Evolutionary conservation across 92 coral and sea anemone species (phyloP).

Genomic region (Phenganax marumi): DNA sequence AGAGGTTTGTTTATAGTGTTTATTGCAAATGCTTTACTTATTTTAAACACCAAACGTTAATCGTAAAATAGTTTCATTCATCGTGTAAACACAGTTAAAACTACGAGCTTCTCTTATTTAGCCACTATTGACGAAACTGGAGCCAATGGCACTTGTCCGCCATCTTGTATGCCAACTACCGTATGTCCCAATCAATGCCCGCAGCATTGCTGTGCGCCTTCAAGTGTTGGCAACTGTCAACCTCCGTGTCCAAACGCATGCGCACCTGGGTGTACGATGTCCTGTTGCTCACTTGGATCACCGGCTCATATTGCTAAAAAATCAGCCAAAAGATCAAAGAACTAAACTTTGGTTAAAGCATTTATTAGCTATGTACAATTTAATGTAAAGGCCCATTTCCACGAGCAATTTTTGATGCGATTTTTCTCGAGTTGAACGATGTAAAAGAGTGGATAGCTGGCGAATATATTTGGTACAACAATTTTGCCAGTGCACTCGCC

Average conservation of each 20-base stretch:
- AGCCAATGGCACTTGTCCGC: not conserved
- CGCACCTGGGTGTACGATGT: conserved; percentile 10
- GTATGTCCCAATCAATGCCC: conserved; percentile 6
- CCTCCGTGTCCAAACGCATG: conserved; percentile 13
- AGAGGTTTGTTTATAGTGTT: no score
- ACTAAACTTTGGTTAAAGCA: not conserved
- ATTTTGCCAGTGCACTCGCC: no score
- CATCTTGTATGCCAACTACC: not conserved
- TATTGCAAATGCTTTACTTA: no score
- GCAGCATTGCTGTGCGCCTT: not conserved
- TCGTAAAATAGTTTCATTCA: no score
- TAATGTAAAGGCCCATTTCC: no score
- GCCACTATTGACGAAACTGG: not conserved
- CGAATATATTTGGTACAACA: no score
- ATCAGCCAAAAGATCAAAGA: not conserved
- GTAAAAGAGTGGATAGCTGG: no score
- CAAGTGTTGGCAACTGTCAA: not conserved
- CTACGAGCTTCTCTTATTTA: not conserved
- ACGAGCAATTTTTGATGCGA: no score
- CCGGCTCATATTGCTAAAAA: not conserved
- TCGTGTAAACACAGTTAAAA: no score
- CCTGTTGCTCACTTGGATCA: conserved; percentile 18
- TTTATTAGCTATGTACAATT: no score
- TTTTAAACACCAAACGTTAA: no score
- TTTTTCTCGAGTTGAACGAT: no score